Base-by-base conservation (phyloP, 2,888 invertebrate species). In the Drosophila robusta region DNA sequence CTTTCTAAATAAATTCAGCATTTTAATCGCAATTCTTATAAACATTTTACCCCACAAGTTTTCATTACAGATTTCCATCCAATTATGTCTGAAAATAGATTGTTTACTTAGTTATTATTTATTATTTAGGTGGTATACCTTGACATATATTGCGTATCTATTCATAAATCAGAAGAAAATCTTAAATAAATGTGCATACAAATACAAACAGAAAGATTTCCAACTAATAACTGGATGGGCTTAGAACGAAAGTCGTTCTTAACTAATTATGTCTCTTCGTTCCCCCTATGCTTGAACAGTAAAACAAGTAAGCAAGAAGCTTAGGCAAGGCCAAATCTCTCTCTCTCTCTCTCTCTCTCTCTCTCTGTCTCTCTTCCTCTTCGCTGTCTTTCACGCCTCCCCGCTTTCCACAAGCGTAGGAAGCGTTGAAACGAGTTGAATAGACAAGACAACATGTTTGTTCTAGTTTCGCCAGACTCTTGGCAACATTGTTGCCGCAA, bases 401-500 rank as follows among this genome's bases (percentile, higher is more conserved):
- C 22, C 11, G 51, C 24, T 47, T 24, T 47, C 41, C 7, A 6
- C n/a, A 26, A 54, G 44, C 41, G 46, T 1, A 29, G 26, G 7
- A 7, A 29, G 26, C 58, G 14, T 57, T 57, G 58, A 51, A 72
- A 72, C 72, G 18, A 68, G 72, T 72, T 74, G 52, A 39, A 29
- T 36, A 45, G 39, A 38, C 34, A 22, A 39, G 56, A 47, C 49
- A 51, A 58, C 51, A 64, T 54, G 58, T 73, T 56, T 81, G 88
- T 81, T 87, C 81, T 82, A 87, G 65, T 72, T 82, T 80, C 38
- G 57, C 54, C 56, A 64, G 60, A 69, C 70, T 24, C 39, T 54
- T 50, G 29, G 83, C 89, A 82, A 86, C 89, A 89, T 57, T 80
- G 86, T 86, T 87, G 88, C 75, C 24, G 73, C 82, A 73, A 80